Evolutionary conservation across 2,113 vertebrate species (phyloP).

Genomic region (Rafetus swinhoei): DNA sequence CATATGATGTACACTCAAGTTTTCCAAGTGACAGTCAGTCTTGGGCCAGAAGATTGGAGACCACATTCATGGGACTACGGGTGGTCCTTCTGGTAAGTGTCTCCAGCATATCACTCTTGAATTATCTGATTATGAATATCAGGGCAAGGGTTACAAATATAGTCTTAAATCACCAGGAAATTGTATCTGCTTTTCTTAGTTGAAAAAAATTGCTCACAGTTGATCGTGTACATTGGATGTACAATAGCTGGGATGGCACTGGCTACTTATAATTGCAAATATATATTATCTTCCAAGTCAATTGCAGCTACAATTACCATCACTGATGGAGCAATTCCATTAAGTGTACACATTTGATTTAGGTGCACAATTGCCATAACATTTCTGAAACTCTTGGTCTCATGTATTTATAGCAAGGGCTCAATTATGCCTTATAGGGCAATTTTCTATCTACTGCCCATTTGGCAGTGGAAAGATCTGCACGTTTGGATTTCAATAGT

Average conservation of each 20-base stretch:
- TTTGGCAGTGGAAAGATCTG: not conserved
- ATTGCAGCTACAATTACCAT: constrained; percentile 60
- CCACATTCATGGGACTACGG: constrained; percentile 94
- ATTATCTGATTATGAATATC: not conserved
- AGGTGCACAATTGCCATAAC: constrained; percentile 63
- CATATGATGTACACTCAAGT: constrained; percentile 96
- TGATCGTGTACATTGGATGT: accelerated
- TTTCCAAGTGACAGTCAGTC: constrained; percentile 92
- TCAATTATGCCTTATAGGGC: not conserved
- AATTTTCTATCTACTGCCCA: not conserved
- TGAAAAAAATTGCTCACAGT: not conserved
- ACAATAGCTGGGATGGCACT: not conserved
- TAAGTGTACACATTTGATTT: constrained; percentile 56
- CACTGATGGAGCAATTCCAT: constrained; percentile 65
- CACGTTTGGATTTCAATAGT: not conserved
- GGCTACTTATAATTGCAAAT: not conserved
- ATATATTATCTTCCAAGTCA: constrained; percentile 34
- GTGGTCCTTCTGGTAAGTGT: constrained; percentile 93
- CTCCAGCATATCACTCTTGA: not conserved
- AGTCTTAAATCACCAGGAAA: not conserved
- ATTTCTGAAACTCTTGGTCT: constrained; percentile 52
- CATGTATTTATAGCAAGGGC: constrained; percentile 38
- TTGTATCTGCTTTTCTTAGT: not conserved
- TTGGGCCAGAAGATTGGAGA: constrained; percentile 96
- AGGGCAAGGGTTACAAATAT: not conserved